phyloP scores from a whole-genome alignment of 2,113 vertebrate genomes.

The Chlamydotis undulata region DNA sequence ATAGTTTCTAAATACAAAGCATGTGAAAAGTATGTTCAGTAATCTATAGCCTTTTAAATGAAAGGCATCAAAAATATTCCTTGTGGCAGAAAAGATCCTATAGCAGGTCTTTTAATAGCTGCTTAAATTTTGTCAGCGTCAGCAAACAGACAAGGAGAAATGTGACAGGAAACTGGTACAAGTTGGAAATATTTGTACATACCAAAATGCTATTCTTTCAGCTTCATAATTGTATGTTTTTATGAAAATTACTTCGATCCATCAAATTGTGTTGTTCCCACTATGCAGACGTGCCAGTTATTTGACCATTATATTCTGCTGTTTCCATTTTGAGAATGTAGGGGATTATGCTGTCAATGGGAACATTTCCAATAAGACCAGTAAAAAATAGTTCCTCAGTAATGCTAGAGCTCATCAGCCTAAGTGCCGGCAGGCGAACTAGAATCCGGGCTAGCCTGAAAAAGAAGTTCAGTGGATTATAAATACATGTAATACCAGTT shows the following conservation, averaged over 20 bases:
- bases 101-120: conserved; percentile 49
- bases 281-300: conserved; percentile 84
- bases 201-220: conserved; percentile 37
- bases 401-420: conserved; percentile 96
- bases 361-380: conserved; percentile 96
- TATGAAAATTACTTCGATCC: conserved; percentile 23
- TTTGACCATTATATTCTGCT: conserved; percentile 95
- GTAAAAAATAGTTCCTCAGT: conserved; percentile 99
- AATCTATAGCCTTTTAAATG: conserved; percentile 68
- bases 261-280: not conserved
- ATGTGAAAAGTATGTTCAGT: conserved; percentile 72
- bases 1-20: conserved; percentile 74
- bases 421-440: conserved; percentile 92
- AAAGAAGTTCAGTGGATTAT: conserved; percentile 38
- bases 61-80: conserved; percentile 75
- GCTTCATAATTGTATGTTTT: not conserved
- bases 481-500: not conserved
- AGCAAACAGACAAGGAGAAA: conserved; percentile 37
- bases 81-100: conserved; percentile 66
- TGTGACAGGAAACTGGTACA: conserved; percentile 25
- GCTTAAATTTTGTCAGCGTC: conserved; percentile 16
- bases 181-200: conserved; percentile 51
- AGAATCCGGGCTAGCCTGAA: conserved; percentile 92
- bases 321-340: conserved; percentile 99
- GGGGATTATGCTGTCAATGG: conserved; percentile 99